phyloP scores from a whole-genome alignment of 2,888 invertebrate species.

The Spisula subtruncata region DNA sequence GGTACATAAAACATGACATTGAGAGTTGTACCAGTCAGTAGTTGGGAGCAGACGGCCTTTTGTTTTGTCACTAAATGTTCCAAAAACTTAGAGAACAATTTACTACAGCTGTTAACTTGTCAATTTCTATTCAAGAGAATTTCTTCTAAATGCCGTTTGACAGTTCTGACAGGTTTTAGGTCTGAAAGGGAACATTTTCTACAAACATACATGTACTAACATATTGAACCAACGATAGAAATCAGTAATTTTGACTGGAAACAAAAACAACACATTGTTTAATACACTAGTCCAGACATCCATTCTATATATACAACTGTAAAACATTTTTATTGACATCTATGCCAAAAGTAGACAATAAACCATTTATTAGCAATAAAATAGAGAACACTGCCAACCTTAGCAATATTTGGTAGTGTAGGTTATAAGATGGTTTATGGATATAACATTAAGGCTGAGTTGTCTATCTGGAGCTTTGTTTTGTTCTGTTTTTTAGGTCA shows the following conservation, averaged over 20 bases:
- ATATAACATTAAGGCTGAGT: too few relatives aligned
- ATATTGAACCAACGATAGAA: neutral
- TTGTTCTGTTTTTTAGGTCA: too few relatives aligned
- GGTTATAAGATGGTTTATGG: neutral
- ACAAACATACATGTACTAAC: neutral
- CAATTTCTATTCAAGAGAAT: neutral
- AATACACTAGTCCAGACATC: neutral
- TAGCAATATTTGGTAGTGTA: neutral
- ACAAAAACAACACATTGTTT: neutral
- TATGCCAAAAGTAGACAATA: conserved; percentile 17
- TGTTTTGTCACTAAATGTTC: conserved; percentile 1
- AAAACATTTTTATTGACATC: neutral
- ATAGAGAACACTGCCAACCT: neutral
- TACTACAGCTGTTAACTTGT: conserved; percentile 17
- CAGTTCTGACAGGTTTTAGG: neutral
- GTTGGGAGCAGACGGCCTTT: neutral
- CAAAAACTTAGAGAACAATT: conserved; percentile 26
- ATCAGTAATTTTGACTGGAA: conserved; percentile 7
- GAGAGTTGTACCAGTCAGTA: neutral
- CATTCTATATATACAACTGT: neutral
- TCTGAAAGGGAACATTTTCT: neutral
- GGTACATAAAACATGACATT: conserved; percentile 10
- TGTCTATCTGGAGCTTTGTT: too few relatives aligned
- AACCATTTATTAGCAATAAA: conserved; percentile 25
- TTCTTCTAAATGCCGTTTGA: conserved; percentile 6